Evolutionary conservation across 2,888 invertebrate genomes (phyloP).

Genomic region (Tiliacea citrago): DNA sequence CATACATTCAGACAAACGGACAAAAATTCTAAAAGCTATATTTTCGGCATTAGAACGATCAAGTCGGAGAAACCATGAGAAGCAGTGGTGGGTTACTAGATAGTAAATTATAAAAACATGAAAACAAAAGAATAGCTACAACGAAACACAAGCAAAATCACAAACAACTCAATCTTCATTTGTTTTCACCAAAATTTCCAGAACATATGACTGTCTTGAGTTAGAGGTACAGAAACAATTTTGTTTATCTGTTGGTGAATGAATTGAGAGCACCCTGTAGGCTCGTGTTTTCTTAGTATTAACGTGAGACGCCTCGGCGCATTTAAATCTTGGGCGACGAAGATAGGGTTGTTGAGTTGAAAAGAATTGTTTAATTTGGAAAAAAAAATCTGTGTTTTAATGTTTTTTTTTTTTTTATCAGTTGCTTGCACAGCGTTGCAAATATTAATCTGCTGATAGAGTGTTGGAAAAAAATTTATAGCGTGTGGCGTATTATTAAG

Average conservation of each 20-base stretch:
- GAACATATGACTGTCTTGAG: constrained; percentile 52
- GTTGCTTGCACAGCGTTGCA: background rate
- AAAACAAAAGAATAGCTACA: background rate
- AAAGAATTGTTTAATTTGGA: background rate
- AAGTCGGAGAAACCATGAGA: too few species aligned
- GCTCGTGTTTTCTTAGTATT: constrained; percentile 88
- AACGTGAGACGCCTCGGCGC: constrained; percentile 82
- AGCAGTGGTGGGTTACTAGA: too few species aligned
- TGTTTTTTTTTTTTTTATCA: background rate
- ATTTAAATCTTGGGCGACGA: constrained; percentile 83
- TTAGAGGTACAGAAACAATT: constrained; percentile 63
- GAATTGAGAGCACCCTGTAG: constrained; percentile 88
- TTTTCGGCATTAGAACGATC: too few species aligned
- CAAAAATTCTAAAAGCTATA: too few species aligned
- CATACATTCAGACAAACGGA: too few species aligned
- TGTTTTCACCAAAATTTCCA: constrained; percentile 22
- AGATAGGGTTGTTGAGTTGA: constrained; percentile 77
- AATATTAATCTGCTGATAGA: background rate
- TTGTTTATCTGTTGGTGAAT: constrained; percentile 84
- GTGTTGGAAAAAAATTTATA: background rate
- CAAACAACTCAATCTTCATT: constrained; percentile 26
- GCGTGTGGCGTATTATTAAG: background rate
- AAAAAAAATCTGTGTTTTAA: background rate
- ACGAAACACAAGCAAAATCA: background rate
- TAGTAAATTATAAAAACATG: background rate